Evolutionary conservation across 2,797 vertebrate genomes (phyloP), one percentile per base, ranked within the genome.

Genomic region (Eremophila alpestris): DNA sequence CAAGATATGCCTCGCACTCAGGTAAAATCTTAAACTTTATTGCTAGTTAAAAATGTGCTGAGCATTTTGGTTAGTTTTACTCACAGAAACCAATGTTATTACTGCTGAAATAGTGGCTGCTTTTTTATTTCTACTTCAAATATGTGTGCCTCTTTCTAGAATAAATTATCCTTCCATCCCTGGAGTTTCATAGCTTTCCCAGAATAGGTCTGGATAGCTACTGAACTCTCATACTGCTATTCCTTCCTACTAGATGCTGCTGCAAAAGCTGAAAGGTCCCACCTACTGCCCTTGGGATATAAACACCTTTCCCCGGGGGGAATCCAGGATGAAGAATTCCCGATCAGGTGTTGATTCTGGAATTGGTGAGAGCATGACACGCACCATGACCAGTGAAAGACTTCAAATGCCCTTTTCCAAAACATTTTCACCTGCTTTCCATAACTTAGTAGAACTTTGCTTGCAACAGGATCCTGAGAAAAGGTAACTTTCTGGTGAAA

Each of bases 1-100:
- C 99, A 99, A 97, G 98, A 99, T 94, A 99, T 99, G 98, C 98
- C 98, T 9, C 98, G 98, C 41, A 99, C 99, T 91, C 98, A 99
- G 99, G 99, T 99, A 98, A 91, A 51, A 13, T 36, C 45, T 38
- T 78, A n/a, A 90, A 46, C 58, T 45, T 34, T 38, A 23, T 27
- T 49, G 67, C 36, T 60, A 34, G 41, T 59, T 89, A 55, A 91
- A 49, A 88, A 77, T 12, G 23, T 8, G 16, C n/a, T 40, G 19
- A 56, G 24, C 1, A 21, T 45, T 86, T 68, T 73, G 56, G 55
- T 70, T 71, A 49, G 7, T 62, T 91, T 76, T 64, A 40, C 13
- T 55, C 7, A 13, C 46, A 80, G 30, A 77, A 87, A 71, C 22
- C 40, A 87, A 4, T 78, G 40, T 24, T 89, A 19, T 80, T 93